Percentiles rank a stretch among this genome's conserved stretches.
Evolutionary conservation across 2,888 invertebrate genomes (phyloP).

Genomic region (Thymelicus acteon): DNA sequence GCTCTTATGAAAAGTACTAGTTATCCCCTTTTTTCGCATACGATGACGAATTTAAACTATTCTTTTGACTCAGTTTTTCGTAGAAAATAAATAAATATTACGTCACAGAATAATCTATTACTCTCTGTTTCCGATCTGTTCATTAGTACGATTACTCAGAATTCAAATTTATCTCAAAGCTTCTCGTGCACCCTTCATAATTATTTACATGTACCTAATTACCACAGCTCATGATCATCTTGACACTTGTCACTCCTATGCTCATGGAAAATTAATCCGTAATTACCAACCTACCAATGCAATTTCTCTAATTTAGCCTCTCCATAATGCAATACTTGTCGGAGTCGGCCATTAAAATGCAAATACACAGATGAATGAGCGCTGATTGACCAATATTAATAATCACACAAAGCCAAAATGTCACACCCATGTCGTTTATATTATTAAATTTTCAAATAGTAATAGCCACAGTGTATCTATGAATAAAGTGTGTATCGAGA

Average conservation of each 20-base stretch:
- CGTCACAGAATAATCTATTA: no score
- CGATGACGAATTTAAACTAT: no score
- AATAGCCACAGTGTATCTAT: not conserved
- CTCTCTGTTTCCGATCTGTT: no score
- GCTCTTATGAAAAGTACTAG: no score
- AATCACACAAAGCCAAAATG: slow-evolving; percentile 17
- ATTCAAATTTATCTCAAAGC: not conserved
- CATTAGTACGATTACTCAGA: not conserved
- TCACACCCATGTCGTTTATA: slow-evolving; percentile 14
- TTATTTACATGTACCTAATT: slow-evolving; percentile 27
- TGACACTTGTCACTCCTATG: slow-evolving; percentile 32
- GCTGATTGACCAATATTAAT: slow-evolving; percentile 31
- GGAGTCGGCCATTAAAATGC: slow-evolving; percentile 33
- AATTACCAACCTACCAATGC: slow-evolving; percentile 27
- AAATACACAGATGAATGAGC: slow-evolving; percentile 30
- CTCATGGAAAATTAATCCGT: slow-evolving; percentile 37
- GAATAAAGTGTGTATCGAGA: no score
- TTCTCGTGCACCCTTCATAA: not conserved
- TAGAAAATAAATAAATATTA: no score
- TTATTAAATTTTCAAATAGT: slow-evolving; percentile 3
- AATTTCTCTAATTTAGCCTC: slow-evolving; percentile 34
- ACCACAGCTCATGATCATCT: slow-evolving; percentile 25
- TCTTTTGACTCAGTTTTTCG: no score
- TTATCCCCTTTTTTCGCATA: no score
- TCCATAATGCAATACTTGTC: slow-evolving; percentile 34